Conservation (phyloP, 2,113 vertebrate species). For the Poicephalus gulielmi region DNA sequence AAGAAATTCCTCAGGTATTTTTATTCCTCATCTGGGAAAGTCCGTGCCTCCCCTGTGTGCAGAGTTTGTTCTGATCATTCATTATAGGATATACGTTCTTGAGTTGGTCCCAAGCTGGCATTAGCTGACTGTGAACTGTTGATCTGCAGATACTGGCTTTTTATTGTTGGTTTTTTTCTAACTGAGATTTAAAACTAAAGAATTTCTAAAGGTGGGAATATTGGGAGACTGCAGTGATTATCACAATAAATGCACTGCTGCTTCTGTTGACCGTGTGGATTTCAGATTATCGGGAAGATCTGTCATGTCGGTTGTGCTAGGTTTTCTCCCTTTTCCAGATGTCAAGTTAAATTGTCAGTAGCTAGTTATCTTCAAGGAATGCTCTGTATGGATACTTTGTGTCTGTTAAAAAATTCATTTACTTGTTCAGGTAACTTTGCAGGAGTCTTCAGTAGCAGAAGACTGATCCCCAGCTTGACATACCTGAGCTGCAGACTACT, state of each 20-base stretch:
- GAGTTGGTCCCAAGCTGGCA: neutral
- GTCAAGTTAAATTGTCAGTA: neutral
- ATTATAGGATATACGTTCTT: neutral
- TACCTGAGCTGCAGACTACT: neutral
- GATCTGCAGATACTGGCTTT: neutral
- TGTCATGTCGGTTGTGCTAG: neutral
- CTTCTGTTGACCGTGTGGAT: neutral
- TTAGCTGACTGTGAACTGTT: neutral
- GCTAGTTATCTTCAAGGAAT: neutral
- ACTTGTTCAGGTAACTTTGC: neutral
- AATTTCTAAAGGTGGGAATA: neutral
- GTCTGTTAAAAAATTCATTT: neutral
- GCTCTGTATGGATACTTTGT: neutral
- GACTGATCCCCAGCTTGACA: neutral
- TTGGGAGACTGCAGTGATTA: neutral
- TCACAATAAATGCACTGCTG: neutral
- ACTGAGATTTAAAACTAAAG: neutral
- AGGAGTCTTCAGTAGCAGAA: neutral
- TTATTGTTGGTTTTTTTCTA: neutral
- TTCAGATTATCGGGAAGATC: neutral
- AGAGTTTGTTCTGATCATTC: neutral
- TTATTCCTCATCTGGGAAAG: neutral
- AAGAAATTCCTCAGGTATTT: neutral
- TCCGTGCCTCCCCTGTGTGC: accelerated
- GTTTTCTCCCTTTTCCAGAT: neutral